A percentile compares a stretch with the other conserved stretches of the same genome.
These are phyloP conservation scores for Masnerella sp. DNA, from an alignment of 2,888 invertebrate genomes.

Conservation along the genomic window DNA sequence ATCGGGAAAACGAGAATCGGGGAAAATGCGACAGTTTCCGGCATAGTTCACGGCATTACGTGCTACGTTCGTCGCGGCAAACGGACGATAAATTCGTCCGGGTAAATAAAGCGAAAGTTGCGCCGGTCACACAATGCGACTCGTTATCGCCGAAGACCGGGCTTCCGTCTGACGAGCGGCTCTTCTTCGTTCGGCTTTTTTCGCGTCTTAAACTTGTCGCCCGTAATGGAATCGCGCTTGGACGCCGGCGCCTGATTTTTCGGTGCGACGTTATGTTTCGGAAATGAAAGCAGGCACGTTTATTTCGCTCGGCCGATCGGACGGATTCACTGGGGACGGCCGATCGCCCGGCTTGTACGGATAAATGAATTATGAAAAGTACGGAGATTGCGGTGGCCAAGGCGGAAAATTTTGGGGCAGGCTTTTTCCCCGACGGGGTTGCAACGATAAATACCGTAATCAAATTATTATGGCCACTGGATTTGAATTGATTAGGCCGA, in stretches of 20 bases:
- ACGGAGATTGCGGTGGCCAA: too few relatives aligned
- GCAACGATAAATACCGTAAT: conserved; percentile 23
- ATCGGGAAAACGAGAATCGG: conserved; percentile 9
- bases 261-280: conserved; percentile 43
- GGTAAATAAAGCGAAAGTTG: conserved; percentile 68
- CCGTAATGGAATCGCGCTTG: conserved; percentile 39
- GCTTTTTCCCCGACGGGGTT: too few relatives aligned
- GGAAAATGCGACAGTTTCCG: conserved; percentile 34
- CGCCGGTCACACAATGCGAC: conserved; percentile 63
- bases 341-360: conserved; percentile 18
- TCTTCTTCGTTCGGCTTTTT: conserved; percentile 30
- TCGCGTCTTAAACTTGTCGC: conserved; percentile 53
- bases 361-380: conserved; percentile 42
- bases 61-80: conserved; percentile 66
- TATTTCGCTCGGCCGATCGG: conserved; percentile 44
- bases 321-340: conserved; percentile 30
- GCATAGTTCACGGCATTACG: conserved; percentile 49
- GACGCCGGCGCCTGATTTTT: conserved; percentile 13
- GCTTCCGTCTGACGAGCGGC: conserved; percentile 31
- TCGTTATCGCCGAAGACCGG: conserved; percentile 61
- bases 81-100: conserved; percentile 68
- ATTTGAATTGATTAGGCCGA: too few relatives aligned
- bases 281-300: conserved; percentile 27
- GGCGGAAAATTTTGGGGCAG: too few relatives aligned
- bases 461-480: too few relatives aligned